Percentiles rank a stretch among this genome's conserved stretches.
phyloP scores from a whole-genome alignment of 2,888 invertebrate genomes.

The Trachelus tabidus region DNA sequence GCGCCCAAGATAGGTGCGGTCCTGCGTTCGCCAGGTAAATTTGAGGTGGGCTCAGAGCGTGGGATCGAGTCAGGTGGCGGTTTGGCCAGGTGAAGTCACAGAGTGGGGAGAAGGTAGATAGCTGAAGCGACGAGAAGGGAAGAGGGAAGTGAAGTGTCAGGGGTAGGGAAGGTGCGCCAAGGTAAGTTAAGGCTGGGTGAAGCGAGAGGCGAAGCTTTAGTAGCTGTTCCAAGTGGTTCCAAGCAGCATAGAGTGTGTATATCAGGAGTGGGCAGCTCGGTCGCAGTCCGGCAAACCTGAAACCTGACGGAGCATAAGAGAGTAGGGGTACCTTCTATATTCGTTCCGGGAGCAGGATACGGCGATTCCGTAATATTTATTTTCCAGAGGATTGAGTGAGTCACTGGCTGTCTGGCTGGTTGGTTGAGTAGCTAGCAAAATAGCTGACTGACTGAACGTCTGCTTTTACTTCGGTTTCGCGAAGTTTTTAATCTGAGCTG shows the following conservation, averaged over 20 bases:
- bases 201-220: slow-evolving; percentile 3
- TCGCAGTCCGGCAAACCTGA: slow-evolving; percentile 5
- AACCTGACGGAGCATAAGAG: neutral
- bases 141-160: slow-evolving; percentile 14
- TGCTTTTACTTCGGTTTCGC: neutral
- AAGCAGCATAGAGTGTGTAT: neutral
- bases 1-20: neutral
- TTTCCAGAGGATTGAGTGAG: slow-evolving; percentile 45
- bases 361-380: slow-evolving; percentile 59
- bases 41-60: slow-evolving; percentile 19
- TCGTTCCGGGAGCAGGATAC: slow-evolving; percentile 32
- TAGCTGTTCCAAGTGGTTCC: neutral
- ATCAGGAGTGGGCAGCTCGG: neutral
- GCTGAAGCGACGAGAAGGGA: slow-evolving; percentile 19
- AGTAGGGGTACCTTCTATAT: neutral
- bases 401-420: slow-evolving; percentile 48
- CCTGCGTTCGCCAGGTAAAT: slow-evolving; percentile 10
- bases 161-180: neutral
- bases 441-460: neutral
- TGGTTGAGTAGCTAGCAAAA: neutral
- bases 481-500: neutral
- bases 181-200: neutral
- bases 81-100: slow-evolving; percentile 38
- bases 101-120: slow-evolving; percentile 28
- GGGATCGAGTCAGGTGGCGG: slow-evolving; percentile 49